Percentiles rank a stretch among this genome's conserved stretches.
Conservation (phyloP, 2,113 vertebrate genomes). For the Alligator mississippiensis region DNA sequence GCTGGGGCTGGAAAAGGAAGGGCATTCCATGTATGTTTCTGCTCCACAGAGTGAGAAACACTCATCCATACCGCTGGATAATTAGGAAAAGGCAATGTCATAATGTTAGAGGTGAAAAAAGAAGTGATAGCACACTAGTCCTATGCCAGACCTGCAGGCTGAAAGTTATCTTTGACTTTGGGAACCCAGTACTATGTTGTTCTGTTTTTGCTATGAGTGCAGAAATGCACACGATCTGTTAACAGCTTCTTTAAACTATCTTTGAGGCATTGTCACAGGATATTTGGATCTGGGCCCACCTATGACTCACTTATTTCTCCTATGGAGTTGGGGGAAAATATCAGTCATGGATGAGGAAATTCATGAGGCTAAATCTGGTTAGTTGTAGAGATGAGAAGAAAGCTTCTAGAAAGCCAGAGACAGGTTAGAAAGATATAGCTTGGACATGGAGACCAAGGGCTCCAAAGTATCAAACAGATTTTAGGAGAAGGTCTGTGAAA, state of each 20-base stretch:
- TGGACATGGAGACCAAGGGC: neutral
- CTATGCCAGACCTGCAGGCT: neutral
- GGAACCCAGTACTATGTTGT: neutral
- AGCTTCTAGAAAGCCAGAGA: neutral
- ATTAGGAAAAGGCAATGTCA: neutral
- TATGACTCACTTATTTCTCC: neutral
- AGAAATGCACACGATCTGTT: neutral
- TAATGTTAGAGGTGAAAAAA: neutral
- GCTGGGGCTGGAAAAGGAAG: neutral
- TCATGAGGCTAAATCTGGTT: neutral
- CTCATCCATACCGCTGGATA: neutral
- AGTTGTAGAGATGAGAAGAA: neutral
- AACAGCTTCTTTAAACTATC: neutral
- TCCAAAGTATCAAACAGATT: neutral
- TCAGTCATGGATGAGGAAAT: neutral
- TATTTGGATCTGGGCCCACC: neutral
- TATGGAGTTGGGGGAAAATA: neutral
- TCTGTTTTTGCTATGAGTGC: neutral
- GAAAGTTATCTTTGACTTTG: neutral
- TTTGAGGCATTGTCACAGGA: neutral
- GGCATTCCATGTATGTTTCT: neutral
- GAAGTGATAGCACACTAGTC: neutral
- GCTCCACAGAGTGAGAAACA: neutral
- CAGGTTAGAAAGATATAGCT: neutral
- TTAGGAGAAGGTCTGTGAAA: too few relatives aligned